Evolutionary conservation across 2,113 vertebrate genomes (phyloP).

Genomic region (Amphilophus citrinellus): DNA sequence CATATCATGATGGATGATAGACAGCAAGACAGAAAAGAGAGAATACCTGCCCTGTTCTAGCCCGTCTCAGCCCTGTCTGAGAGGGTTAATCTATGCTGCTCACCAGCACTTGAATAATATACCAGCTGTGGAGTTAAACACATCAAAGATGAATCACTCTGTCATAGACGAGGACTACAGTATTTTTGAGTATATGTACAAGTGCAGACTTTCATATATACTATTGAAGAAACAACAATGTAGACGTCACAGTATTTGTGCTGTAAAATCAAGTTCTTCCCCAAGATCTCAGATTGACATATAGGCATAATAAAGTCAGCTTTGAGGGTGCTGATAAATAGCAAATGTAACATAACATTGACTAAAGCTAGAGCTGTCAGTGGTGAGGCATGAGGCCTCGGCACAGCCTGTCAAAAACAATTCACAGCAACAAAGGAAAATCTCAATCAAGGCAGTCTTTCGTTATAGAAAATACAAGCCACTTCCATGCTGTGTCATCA

Average conservation of each 20-base stretch:
- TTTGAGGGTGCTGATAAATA: conserved; percentile 50
- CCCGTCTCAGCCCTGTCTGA: conserved; percentile 63
- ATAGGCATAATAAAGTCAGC: conserved; percentile 35
- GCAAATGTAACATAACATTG: conserved; percentile 51
- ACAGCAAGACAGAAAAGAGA: conserved; percentile 30
- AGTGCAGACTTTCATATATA: conserved; percentile 8
- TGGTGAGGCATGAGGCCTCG: conserved; percentile 31
- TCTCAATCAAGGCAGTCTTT: conserved; percentile 59
- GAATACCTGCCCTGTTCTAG: conserved; percentile 44
- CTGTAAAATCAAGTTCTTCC: background rate
- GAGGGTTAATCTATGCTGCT: conserved; percentile 75
- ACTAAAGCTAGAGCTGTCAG: conserved; percentile 56
- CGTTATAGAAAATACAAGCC: conserved; percentile 19
- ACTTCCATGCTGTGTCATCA: conserved; percentile 34
- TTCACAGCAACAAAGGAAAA: conserved; percentile 60
- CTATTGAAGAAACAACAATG: conserved; percentile 13
- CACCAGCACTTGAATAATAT: conserved; percentile 77
- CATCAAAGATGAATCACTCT: conserved; percentile 78
- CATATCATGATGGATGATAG: conserved; percentile 67
- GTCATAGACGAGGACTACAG: conserved; percentile 60
- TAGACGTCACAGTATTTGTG: background rate
- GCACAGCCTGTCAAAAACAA: conserved; percentile 64
- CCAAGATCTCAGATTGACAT: conserved; percentile 24
- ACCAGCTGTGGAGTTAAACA: conserved; percentile 77
- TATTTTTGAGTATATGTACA: background rate